Base-by-base conservation (phyloP, 2,888 invertebrate genomes). In the Agonopterix subpropinquella region DNA sequence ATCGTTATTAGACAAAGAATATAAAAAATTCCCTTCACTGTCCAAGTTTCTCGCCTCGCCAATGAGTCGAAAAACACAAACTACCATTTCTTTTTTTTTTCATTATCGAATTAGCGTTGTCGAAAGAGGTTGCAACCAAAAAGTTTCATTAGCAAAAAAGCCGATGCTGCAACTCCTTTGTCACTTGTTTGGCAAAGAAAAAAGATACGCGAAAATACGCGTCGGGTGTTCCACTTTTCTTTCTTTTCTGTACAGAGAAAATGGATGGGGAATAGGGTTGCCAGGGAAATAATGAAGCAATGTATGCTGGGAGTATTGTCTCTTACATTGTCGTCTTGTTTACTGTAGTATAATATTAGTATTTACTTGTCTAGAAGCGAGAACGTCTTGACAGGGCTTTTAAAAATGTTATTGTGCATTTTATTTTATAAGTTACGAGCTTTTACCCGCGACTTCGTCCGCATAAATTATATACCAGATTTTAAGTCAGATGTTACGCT, bases 211-310 rank as follows among this genome's bases (percentile, higher is more conserved):
- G 62, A 74, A 77, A 74, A 74, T 67, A 69, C 73, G 70, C 70
- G 78, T 64, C 76, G 80, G 65, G 79, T 63, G 79, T 80, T 77
- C 65, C 45, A 42, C 11, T 37, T 59, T 65, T 72, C 67, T 64
- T 69, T 65, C 54, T 62, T 59, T 62, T 62, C 61, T 58, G 28
- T 28, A 28, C 58, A 55, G 61, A 60, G 58, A 66, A 66, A 73
- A 73, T 67, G 65, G 69, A 70, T 68, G 73, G 70, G 69, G 66
- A 66, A 70, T 74, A 73, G 75, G 80, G 76, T 74, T 71, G 69
- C 58, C 55, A 52, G 62, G 63, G 70, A 67, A 71, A 77, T 81
- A 83, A 84, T 81, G 80, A 81, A 82, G 70, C 73, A 69, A 72
- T 51, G 58, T 50, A 54, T 63, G 62, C 63, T 53, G 39, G 11